Evolutionary conservation across 2,888 invertebrate genomes (phyloP), one percentile per base, ranked within the genome.

Genomic region (Coronaproctus castanopsis): DNA sequence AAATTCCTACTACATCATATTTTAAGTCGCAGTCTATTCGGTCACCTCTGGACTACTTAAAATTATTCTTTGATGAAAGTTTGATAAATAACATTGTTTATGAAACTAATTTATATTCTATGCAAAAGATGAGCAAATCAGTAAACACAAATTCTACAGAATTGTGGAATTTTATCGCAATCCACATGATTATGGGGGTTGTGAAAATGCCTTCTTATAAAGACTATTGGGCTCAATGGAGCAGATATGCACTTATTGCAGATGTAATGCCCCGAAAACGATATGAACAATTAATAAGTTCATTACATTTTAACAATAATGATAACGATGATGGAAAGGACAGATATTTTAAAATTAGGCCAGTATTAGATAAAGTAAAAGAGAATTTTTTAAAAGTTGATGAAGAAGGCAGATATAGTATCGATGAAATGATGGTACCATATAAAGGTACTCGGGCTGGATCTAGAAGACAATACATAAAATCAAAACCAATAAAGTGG

Each of bases 351-450:
- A 60, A 60, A 50, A 52, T 60, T 8, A 3, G n/a, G 21, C 60
- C 57, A 1, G 19, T 61, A 5, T 23, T 58, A 24, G 49, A 24
- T 54, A 20, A 58, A 8, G 36, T 61, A 2, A 19, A 22, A 50
- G 19, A 36, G 1, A 64, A 64, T 56, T 63, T 57, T 36, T 49
- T 61, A 14, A 24, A 50, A 21, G 50, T 64, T 55, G 64, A 66
- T 60, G 63, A 63, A 58, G 68, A 67, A 64, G 65, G 57, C n/a
- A 60, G 63, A 20, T 69, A 65, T 59, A 65, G 65, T 36, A 63
- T 70, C 1, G 70, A 69, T 62, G 68, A 70, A 62, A 68, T 69
- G 68, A 68, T 70, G 67, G 63, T 70, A 3, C 67, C 68, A 14
- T 69, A 70, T 61, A 70, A 70, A 61, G 69, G 69, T 0, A 65